Percentiles rank a stretch among this genome's conserved stretches.
Conservation (phyloP, 2,888 invertebrate species). For the Lasioglossum lativentre region DNA sequence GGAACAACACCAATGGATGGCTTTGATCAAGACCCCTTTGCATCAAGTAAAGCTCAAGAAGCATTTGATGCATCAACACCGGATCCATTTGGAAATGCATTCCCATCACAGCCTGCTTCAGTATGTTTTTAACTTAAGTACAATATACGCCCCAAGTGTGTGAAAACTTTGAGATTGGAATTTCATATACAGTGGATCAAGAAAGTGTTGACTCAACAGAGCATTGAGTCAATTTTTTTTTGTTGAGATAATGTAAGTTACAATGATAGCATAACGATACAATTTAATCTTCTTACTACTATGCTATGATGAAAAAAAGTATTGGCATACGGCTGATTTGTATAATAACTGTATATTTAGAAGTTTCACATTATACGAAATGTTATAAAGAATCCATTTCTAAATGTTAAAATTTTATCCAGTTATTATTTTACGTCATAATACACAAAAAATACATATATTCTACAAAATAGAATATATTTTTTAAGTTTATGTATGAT, state of each 20-base stretch:
- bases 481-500: too few species aligned
- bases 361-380: too few species aligned
- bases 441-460: too few species aligned
- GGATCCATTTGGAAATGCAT: slow-evolving; percentile 79
- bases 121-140: slow-evolving; percentile 68
- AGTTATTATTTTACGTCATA: too few species aligned
- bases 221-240: neutral
- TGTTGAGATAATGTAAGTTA: neutral
- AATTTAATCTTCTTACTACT: neutral
- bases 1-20: slow-evolving; percentile 65
- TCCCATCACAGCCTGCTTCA: slow-evolving; percentile 69
- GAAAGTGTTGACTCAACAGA: neutral
- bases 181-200: neutral
- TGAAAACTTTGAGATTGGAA: neutral
- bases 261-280: too few species aligned
- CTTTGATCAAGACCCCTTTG: slow-evolving; percentile 80
- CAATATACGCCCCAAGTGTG: neutral
- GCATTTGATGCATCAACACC: slow-evolving; percentile 73
- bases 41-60: slow-evolving; percentile 78
- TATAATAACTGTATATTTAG: too few species aligned
- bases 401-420: too few species aligned
- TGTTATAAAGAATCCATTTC: too few species aligned
- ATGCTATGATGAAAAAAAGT: too few species aligned
- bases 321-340: too few species aligned
- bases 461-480: too few species aligned